A percentile compares a stretch with the other conserved stretches of the same genome.
These are phyloP conservation scores for Dolomedes plantarius DNA, from an alignment of 2,888 invertebrate genomes.

Conservation along the genomic window DNA sequence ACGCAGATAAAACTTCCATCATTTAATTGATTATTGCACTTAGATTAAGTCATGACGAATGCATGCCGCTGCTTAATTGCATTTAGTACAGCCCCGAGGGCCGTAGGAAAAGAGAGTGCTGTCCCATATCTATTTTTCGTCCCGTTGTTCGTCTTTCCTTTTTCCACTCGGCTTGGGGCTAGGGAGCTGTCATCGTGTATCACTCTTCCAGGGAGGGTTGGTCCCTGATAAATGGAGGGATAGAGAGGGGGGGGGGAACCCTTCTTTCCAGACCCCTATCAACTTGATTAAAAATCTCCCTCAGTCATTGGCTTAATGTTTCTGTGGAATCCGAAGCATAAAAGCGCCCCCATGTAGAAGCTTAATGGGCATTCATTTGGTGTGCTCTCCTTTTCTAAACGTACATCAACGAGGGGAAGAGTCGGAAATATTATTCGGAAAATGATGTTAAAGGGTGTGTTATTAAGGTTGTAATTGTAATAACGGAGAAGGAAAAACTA, in stretches of 20 bases:
- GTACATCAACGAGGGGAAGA: not conserved
- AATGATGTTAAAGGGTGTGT: slow-evolving; percentile 16
- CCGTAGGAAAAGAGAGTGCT: slow-evolving; percentile 54
- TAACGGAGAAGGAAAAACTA: not conserved
- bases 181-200: slow-evolving; percentile 65
- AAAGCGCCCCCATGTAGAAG: slow-evolving; percentile 51
- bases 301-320: slow-evolving; percentile 70
- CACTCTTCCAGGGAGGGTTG: slow-evolving; percentile 46
- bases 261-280: slow-evolving; percentile 43
- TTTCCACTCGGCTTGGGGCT: slow-evolving; percentile 62
- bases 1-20: slow-evolving; percentile 33
- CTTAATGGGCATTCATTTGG: slow-evolving; percentile 61
- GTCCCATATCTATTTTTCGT: slow-evolving; percentile 59
- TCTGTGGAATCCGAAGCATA: slow-evolving; percentile 59
- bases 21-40: slow-evolving; percentile 69
- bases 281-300: slow-evolving; percentile 71
- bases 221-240: slow-evolving; percentile 58
- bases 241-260: slow-evolving; percentile 10
- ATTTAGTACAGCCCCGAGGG: slow-evolving; percentile 38
- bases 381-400: slow-evolving; percentile 13
- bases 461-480: slow-evolving; percentile 18
- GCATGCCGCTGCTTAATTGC: slow-evolving; percentile 49
- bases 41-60: slow-evolving; percentile 68
- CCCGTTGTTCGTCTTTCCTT: slow-evolving; percentile 31
- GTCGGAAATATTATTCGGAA: slow-evolving; percentile 6